These are phyloP conservation scores for Brachionus koreanus DNA, from an alignment of 1,140 invertebrate genomes.

Conservation along the genomic window DNA sequence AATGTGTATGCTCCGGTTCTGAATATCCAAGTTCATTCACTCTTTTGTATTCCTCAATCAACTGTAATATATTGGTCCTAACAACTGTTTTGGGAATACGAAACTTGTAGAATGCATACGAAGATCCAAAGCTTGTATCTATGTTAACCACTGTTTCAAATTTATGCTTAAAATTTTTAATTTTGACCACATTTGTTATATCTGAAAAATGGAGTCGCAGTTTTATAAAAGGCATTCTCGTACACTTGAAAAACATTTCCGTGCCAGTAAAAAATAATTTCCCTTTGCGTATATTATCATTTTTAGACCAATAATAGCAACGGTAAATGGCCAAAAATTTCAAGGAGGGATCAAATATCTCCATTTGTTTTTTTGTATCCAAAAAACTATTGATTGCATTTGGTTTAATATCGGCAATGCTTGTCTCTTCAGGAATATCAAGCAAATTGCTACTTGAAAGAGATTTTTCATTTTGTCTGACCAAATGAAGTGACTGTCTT, in stretches of 20 bases:
- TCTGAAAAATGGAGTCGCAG: neutral
- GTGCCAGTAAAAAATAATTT: neutral
- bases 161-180: constrained; percentile 22
- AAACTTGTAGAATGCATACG: constrained; percentile 25
- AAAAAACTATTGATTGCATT: neutral
- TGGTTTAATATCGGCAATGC: no score
- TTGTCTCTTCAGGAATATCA: no score
- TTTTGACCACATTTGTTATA: neutral
- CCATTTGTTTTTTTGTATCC: neutral
- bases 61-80: neutral
- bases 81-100: neutral
- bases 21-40: neutral
- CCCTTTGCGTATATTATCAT: neutral
- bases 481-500: neutral
- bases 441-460: neutral
- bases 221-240: neutral
- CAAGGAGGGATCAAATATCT: neutral
- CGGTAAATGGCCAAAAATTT: neutral
- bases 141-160: neutral
- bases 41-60: neutral
- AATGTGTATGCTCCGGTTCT: neutral
- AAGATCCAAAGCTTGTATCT: neutral
- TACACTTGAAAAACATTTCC: constrained; percentile 7
- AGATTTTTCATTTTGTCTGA: neutral
- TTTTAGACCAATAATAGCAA: constrained; percentile 8